Conservation (phyloP, 2,888 invertebrate species). For the Caenorhabditis sp. region DNA sequence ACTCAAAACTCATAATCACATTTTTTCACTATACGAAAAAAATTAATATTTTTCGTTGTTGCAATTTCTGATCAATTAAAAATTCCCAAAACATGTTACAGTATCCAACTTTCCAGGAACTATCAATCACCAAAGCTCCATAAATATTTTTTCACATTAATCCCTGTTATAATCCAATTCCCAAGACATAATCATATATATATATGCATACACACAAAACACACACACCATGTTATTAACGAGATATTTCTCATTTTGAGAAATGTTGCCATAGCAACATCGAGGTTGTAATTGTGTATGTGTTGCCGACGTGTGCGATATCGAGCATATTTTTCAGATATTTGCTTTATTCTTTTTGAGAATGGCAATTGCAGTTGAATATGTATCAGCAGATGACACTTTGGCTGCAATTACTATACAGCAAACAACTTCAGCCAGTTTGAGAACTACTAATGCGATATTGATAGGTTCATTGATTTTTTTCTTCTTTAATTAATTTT, state of each 20-base stretch:
- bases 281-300: not conserved
- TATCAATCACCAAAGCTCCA: too few relatives aligned
- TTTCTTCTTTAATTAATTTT: not conserved
- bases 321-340: not conserved
- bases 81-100: too few relatives aligned
- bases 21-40: too few relatives aligned
- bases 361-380: conserved; percentile 48
- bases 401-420: conserved; percentile 57
- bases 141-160: not conserved
- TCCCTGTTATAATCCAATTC: not conserved
- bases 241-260: not conserved
- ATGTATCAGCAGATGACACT: conserved; percentile 60
- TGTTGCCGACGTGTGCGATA: not conserved
- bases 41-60: too few relatives aligned
- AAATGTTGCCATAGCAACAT: conserved; percentile 5
- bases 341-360: not conserved
- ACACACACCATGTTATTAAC: not conserved
- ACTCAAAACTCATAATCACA: too few relatives aligned
- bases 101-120: too few relatives aligned
- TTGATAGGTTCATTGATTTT: conserved; percentile 48
- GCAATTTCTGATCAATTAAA: too few relatives aligned
- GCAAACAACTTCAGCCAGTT: conserved; percentile 55
- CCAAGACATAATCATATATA: not conserved
- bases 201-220: too few relatives aligned
- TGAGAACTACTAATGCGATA: conserved; percentile 50